Conservation (phyloP, 2,888 invertebrate genomes). For the Leucophenga montana region DNA sequence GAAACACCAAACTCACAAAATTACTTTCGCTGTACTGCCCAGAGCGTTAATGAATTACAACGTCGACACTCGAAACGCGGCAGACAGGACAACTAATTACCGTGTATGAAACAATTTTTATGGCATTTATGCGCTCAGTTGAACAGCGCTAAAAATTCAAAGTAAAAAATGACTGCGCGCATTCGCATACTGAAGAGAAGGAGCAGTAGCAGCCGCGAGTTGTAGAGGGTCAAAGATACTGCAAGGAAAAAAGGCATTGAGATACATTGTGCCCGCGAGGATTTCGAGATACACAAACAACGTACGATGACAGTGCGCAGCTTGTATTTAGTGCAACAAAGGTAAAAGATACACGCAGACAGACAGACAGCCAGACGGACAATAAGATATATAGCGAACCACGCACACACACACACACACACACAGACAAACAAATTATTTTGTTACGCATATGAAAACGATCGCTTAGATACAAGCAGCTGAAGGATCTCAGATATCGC, state of each 20-base stretch:
- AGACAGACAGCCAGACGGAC: slow-evolving; percentile 34
- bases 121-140: slow-evolving; percentile 67
- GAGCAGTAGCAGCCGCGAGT: not conserved
- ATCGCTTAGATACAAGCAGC: too few species aligned
- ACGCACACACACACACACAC: not conserved
- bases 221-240: not conserved
- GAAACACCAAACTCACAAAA: slow-evolving; percentile 12
- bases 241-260: too few species aligned
- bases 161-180: slow-evolving; percentile 12
- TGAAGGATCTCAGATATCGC: too few species aligned
- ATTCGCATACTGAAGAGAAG: not conserved
- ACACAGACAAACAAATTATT: slow-evolving; percentile 58
- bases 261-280: not conserved
- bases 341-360: slow-evolving; percentile 24
- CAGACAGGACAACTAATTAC: slow-evolving; percentile 64
- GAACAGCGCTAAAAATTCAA: slow-evolving; percentile 47
- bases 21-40: slow-evolving; percentile 34
- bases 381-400: slow-evolving; percentile 24
- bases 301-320: slow-evolving; percentile 28
- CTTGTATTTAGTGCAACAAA: slow-evolving; percentile 23
- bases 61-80: slow-evolving; percentile 48
- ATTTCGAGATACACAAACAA: not conserved
- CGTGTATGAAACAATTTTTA: slow-evolving; percentile 66
- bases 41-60: slow-evolving; percentile 66
- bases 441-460: slow-evolving; percentile 53